A percentile compares a stretch with the other conserved stretches of the same genome.
Evolutionary conservation across 2,888 invertebrate species (phyloP).

Genomic region (Caenorhabditis sp.): DNA sequence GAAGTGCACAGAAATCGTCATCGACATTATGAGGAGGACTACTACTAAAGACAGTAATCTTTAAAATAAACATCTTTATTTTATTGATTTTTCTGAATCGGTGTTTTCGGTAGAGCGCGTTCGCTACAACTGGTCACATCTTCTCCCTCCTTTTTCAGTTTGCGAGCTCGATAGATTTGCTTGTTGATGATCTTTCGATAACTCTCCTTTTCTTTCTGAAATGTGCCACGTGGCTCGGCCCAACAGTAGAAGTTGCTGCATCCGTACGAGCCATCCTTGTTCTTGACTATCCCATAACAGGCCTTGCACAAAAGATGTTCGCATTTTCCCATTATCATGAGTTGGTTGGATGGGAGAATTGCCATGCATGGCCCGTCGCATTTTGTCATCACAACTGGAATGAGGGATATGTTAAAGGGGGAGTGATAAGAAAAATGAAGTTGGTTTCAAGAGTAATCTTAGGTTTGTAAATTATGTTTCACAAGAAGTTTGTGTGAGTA

Average conservation of each 20-base stretch:
- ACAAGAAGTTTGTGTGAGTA: no score
- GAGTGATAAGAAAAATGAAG: no score
- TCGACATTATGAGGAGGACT: no score
- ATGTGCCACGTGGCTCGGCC: conserved; percentile 17
- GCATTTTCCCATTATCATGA: conserved; percentile 34
- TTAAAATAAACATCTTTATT: no score
- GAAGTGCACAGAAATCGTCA: no score
- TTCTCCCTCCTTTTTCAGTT: conserved; percentile 26
- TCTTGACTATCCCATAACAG: conserved; percentile 38
- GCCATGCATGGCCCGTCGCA: conserved; percentile 36
- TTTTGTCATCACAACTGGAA: conserved; percentile 1
- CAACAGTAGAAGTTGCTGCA: conserved; percentile 39
- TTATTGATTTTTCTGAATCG: no score
- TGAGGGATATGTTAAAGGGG: no score
- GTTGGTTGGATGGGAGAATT: conserved; percentile 1
- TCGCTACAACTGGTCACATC: conserved; percentile 17
- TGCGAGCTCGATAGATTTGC: conserved; percentile 23
- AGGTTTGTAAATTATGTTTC: no score
- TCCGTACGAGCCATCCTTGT: conserved; percentile 34
- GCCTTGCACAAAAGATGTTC: conserved; percentile 40
- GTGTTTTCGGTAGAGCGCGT: conserved; percentile 7
- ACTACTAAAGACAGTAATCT: no score
- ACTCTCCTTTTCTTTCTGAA: conserved; percentile 11
- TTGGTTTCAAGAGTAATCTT: no score
- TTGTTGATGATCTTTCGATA: conserved; percentile 25